Evolutionary conservation across 1,140 invertebrate species (phyloP).

Genomic region (Gonioctena quinquepunctata): DNA sequence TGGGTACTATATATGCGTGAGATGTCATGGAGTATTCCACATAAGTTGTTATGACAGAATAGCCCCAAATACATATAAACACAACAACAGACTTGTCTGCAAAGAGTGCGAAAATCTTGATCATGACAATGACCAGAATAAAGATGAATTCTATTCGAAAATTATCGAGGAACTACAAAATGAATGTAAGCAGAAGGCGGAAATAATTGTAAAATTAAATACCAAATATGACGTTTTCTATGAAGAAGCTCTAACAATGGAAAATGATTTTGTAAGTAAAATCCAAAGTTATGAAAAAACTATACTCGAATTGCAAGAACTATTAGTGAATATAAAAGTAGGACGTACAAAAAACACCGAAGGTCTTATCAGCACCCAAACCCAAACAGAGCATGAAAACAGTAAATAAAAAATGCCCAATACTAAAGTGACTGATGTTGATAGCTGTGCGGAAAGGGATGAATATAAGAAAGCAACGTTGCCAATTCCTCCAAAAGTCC

Average conservation of each 20-base stretch:
- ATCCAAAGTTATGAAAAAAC: background rate
- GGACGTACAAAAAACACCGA: background rate
- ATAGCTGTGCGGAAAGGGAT: background rate
- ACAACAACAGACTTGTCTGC: background rate
- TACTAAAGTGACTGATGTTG: background rate
- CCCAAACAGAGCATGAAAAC: background rate
- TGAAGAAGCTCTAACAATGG: background rate
- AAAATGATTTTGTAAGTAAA: background rate
- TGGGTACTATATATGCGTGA: background rate
- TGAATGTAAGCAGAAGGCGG: background rate
- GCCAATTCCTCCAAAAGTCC: background rate
- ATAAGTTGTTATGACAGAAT: conserved; percentile 1
- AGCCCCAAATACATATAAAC: conserved; percentile 2
- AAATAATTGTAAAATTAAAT: conserved; percentile 2
- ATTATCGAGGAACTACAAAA: conserved; percentile 1
- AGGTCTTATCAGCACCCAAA: background rate
- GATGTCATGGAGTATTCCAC: conserved; percentile 1
- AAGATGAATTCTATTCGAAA: conserved; percentile 6
- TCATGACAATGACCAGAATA: background rate
- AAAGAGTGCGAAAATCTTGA: background rate
- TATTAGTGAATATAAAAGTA: background rate
- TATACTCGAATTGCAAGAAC: background rate
- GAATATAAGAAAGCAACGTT: background rate
- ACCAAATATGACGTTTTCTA: background rate
- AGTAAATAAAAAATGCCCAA: background rate